These are phyloP conservation scores for Drosophila kanekoi DNA, from an alignment of 2,888 invertebrate species.

Conservation along the genomic window DNA sequence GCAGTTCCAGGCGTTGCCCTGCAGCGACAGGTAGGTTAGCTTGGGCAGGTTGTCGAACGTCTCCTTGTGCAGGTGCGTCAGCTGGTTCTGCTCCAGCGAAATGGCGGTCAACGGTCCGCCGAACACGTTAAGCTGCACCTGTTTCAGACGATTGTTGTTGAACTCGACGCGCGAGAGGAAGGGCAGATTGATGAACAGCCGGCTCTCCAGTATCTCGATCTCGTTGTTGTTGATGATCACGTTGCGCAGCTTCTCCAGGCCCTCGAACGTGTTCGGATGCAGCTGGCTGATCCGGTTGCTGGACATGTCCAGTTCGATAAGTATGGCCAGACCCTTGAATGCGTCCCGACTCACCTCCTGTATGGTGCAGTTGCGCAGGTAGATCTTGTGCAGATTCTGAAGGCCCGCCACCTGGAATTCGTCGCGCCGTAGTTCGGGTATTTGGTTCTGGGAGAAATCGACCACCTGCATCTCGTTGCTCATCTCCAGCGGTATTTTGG, in stretches of 20 bases:
- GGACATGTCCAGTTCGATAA: slow-evolving; percentile 93
- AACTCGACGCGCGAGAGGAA: slow-evolving; percentile 92
- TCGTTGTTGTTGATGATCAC: slow-evolving; percentile 91
- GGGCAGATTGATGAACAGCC: slow-evolving; percentile 90
- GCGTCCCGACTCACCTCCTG: slow-evolving; percentile 90
- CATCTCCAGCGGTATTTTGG: slow-evolving; percentile 89
- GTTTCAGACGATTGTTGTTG: slow-evolving; percentile 90
- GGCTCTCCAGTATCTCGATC: slow-evolving; percentile 90
- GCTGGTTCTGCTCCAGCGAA: slow-evolving; percentile 90
- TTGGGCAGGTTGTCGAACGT: slow-evolving; percentile 89
- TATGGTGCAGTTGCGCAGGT: slow-evolving; percentile 90
- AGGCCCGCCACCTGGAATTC: slow-evolving; percentile 90
- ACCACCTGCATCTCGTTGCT: slow-evolving; percentile 90
- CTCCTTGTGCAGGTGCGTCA: slow-evolving; percentile 89
- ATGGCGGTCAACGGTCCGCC: slow-evolving; percentile 89
- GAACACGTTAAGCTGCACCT: slow-evolving; percentile 90
- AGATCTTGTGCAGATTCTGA: slow-evolving; percentile 92
- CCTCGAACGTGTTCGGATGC: slow-evolving; percentile 89
- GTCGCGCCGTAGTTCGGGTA: slow-evolving; percentile 88
- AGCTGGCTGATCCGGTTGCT: slow-evolving; percentile 89
- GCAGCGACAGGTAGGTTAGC: slow-evolving; percentile 90
- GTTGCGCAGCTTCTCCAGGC: slow-evolving; percentile 90
- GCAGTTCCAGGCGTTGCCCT: slow-evolving; percentile 95
- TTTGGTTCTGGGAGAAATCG: slow-evolving; percentile 90
- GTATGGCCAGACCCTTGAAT: slow-evolving; percentile 90